Evolutionary conservation across 2,888 invertebrate genomes (phyloP).

Genomic region (Oscheius sp.): DNA sequence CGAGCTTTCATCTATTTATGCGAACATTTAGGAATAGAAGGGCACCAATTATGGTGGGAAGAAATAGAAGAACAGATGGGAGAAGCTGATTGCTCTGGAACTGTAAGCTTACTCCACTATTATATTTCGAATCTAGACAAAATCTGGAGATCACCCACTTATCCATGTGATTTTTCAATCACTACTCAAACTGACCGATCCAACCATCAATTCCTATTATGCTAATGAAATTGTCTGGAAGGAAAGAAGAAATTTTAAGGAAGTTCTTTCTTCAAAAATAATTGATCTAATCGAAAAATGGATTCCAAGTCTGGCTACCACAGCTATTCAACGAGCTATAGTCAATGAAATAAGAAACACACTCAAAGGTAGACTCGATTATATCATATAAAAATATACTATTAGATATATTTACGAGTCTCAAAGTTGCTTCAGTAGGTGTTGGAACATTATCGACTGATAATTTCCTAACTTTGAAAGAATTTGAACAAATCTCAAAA

Average conservation of each 20-base stretch:
- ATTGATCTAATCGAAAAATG: slow-evolving; percentile 24
- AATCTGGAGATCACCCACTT: slow-evolving; percentile 3
- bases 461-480: slow-evolving; percentile 1
- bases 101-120: neutral
- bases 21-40: slow-evolving; percentile 63
- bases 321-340: slow-evolving; percentile 2
- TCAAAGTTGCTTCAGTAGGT: slow-evolving; percentile 1
- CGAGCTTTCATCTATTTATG: slow-evolving; percentile 59
- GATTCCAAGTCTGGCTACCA: slow-evolving; percentile 20
- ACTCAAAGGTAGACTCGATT: neutral
- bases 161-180: slow-evolving; percentile 25
- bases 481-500: slow-evolving; percentile 13
- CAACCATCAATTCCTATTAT: slow-evolving; percentile 35
- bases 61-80: slow-evolving; percentile 35
- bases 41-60: slow-evolving; percentile 56
- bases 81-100: slow-evolving; percentile 1
- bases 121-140: neutral
- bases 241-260: slow-evolving; percentile 32
- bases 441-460: neutral
- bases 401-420: slow-evolving; percentile 9
- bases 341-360: neutral
- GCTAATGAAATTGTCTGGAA: slow-evolving; percentile 39
- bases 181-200: slow-evolving; percentile 35
- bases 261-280: slow-evolving; percentile 1
- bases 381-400: neutral